A percentile compares a stretch with the other conserved stretches of the same genome.
Conservation (phyloP, 2,113 vertebrate genomes). For the Pandion haliaetus region DNA sequence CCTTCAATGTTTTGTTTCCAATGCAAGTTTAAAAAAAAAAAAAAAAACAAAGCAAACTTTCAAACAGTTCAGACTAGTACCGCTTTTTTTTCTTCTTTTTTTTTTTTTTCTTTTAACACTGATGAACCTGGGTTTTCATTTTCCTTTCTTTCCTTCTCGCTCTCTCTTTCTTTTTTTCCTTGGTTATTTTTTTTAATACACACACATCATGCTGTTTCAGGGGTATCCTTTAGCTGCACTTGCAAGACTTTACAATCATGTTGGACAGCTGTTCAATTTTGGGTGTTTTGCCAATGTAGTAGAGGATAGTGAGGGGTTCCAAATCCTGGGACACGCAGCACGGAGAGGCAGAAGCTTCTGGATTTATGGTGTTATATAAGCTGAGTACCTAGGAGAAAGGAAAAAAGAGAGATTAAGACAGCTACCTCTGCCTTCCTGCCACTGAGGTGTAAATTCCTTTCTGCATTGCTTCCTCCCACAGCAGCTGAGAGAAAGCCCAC, state of each 20-base stretch:
- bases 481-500: not conserved
- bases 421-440: not conserved
- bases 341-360: conserved; percentile 93
- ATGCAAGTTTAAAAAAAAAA: conserved; percentile 74
- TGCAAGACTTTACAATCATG: conserved; percentile 99
- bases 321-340: conserved; percentile 97
- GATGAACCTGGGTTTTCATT: conserved; percentile 50
- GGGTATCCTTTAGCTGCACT: conserved; percentile 89
- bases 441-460: not conserved
- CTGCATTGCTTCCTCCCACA: not conserved
- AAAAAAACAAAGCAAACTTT: conserved; percentile 65
- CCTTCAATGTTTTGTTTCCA: conserved; percentile 73
- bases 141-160: conserved; percentile 4
- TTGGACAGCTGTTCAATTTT: conserved; percentile 98
- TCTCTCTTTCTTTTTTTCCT: conserved; percentile 4
- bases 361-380: conserved; percentile 94
- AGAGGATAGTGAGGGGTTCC: conserved; percentile 95
- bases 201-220: not conserved
- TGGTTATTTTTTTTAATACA: not conserved
- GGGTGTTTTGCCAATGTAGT: conserved; percentile 95
- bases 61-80: conserved; percentile 78
- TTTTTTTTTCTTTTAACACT: conserved; percentile 60
- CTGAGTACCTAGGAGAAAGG: conserved; percentile 84
- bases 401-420: not conserved
- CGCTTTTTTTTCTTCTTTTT: conserved; percentile 45